phyloP scores from a whole-genome alignment of 2,113 vertebrate species.

The Phoenicopterus ruber region DNA sequence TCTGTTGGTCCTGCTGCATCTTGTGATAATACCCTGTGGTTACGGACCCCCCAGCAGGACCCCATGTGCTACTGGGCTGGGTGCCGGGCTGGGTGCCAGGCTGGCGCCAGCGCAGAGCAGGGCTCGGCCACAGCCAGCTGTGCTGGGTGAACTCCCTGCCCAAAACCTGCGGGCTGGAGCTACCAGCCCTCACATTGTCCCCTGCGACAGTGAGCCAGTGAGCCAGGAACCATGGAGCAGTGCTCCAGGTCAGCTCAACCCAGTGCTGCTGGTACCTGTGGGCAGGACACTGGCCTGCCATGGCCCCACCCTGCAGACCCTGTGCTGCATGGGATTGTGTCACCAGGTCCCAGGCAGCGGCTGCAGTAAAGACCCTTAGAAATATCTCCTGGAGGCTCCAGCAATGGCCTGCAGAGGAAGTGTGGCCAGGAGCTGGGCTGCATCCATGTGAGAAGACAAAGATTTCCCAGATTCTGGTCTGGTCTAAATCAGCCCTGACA shows the following conservation, averaged over 20 bases:
- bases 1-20: background rate
- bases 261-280: background rate
- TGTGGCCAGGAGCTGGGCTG: background rate
- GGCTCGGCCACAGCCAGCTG: background rate
- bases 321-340: background rate
- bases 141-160: background rate
- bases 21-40: background rate
- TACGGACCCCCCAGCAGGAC: background rate
- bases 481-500: slow-evolving; percentile 10
- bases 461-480: background rate
- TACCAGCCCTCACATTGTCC: background rate
- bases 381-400: background rate
- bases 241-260: background rate
- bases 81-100: background rate
- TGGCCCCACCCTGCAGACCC: background rate
- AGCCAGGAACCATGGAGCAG: background rate
- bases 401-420: background rate
- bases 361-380: background rate
- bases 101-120: background rate
- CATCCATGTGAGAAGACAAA: background rate
- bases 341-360: background rate
- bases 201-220: background rate
- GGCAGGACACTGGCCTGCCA: background rate
- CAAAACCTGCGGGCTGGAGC: background rate
- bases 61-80: rapidly evolving